Conservation (phyloP, 2,888 invertebrate species). For the Tiliacea aurago region DNA sequence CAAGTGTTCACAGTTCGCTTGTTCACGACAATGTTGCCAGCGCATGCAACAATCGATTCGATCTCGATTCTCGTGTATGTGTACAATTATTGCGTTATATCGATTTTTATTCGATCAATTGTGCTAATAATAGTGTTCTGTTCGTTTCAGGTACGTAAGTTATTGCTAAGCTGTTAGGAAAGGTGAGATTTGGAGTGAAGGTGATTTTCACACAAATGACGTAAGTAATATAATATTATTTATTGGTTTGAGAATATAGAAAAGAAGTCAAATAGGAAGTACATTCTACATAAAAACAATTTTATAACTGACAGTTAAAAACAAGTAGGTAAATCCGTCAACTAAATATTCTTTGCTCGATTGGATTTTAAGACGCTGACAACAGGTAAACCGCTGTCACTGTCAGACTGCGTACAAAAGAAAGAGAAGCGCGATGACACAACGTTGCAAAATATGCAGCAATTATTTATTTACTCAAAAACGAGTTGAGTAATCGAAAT, state of each 20-base stretch:
- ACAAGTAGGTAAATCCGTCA: background rate
- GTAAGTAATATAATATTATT: conserved; percentile 45
- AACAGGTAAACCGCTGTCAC: too few relatives aligned
- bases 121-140: conserved; percentile 51
- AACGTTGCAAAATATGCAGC: too few relatives aligned
- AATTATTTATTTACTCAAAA: too few relatives aligned
- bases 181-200: conserved; percentile 23
- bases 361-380: too few relatives aligned
- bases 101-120: conserved; percentile 51
- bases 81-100: conserved; percentile 54
- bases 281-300: background rate
- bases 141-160: conserved; percentile 63
- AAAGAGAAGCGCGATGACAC: too few relatives aligned
- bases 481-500: too few relatives aligned
- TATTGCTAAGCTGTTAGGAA: conserved; percentile 41
- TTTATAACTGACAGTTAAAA: background rate
- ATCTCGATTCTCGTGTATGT: conserved; percentile 54
- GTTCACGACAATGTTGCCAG: conserved; percentile 56
- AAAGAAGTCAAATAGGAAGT: background rate
- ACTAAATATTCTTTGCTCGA: background rate
- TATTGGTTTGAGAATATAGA: background rate
- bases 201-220: background rate
- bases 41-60: conserved; percentile 53
- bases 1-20: conserved; percentile 56
- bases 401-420: too few relatives aligned